Conservation (phyloP, 2,888 invertebrate species). For the Mythimna loreyi region DNA sequence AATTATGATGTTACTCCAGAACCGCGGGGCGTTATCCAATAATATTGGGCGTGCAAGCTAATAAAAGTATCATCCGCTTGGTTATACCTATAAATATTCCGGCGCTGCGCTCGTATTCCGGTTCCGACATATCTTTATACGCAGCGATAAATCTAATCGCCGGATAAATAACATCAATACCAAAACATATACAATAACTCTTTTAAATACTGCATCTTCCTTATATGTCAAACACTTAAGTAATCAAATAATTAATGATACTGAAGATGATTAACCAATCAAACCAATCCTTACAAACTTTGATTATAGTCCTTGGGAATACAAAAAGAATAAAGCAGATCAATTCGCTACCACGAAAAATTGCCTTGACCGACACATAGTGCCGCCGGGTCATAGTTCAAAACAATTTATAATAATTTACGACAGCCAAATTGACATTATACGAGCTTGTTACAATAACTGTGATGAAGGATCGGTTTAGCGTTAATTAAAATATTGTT, state of each 20-base stretch:
- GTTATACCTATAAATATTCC: conserved; percentile 56
- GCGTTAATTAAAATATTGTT: conserved; percentile 38
- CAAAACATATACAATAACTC: conserved; percentile 41
- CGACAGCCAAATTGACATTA: conserved; percentile 70
- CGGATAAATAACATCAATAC: conserved; percentile 34
- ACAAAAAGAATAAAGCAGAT: conserved; percentile 69
- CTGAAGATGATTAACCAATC: conserved; percentile 26
- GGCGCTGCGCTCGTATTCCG: conserved; percentile 33
- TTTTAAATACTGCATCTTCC: conserved; percentile 14
- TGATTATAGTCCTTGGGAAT: conserved; percentile 64
- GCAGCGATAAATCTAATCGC: conserved; percentile 43
- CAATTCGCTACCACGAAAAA: conserved; percentile 65
- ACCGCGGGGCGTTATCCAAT: conserved; percentile 44
- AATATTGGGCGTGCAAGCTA: conserved; percentile 45
- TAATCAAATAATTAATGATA: conserved; percentile 29
- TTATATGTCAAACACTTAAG: conserved; percentile 15
- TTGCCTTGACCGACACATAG: conserved; percentile 78
- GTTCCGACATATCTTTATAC: conserved; percentile 40
- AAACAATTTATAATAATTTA: conserved; percentile 80
- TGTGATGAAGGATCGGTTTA: conserved; percentile 38
- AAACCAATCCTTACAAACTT: conserved; percentile 37
- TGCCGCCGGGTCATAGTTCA: conserved; percentile 79
- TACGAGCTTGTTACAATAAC: conserved; percentile 57
- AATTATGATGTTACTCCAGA: conserved; percentile 54
- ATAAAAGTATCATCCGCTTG: conserved; percentile 60